These are phyloP conservation scores for Aethes cnicana DNA, from an alignment of 2,888 invertebrate species.

Conservation along the genomic window DNA sequence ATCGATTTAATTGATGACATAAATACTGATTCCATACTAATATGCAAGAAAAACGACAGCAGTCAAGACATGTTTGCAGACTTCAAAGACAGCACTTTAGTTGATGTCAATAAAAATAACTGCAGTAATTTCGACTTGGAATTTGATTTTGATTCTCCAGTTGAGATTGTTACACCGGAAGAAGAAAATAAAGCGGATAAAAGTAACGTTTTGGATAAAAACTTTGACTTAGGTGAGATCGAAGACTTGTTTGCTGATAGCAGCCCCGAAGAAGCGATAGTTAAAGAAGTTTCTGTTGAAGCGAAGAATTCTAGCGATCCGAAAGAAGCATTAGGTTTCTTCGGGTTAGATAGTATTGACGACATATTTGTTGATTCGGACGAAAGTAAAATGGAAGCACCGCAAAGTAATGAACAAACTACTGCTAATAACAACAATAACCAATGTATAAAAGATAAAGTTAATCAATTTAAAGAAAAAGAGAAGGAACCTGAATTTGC, in stretches of 20 bases:
- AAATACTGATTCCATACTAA: slow-evolving; percentile 46
- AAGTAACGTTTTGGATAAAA: slow-evolving; percentile 42
- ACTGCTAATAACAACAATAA: slow-evolving; percentile 7
- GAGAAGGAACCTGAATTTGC: slow-evolving; percentile 1
- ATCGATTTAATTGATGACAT: slow-evolving; percentile 62
- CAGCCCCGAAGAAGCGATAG: slow-evolving; percentile 49
- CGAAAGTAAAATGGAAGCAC: slow-evolving; percentile 39
- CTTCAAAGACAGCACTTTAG: slow-evolving; percentile 11
- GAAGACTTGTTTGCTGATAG: slow-evolving; percentile 66
- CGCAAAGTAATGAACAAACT: slow-evolving; percentile 6
- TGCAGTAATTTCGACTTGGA: slow-evolving; percentile 52
- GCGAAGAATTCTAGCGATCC: slow-evolving; percentile 40
- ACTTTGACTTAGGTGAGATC: slow-evolving; percentile 70
- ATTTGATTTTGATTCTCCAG: slow-evolving; percentile 47
- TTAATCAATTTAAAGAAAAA: not conserved
- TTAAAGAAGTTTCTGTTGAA: slow-evolving; percentile 31
- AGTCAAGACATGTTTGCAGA: slow-evolving; percentile 28
- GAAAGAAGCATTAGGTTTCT: slow-evolving; percentile 56
- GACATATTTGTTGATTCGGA: slow-evolving; percentile 72
- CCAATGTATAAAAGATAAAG: not conserved
- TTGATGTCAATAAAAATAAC: slow-evolving; percentile 34
- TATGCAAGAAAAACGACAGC: slow-evolving; percentile 42
- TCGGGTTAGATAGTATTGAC: slow-evolving; percentile 73
- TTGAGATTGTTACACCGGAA: slow-evolving; percentile 35
- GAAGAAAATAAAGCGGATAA: slow-evolving; percentile 30